Percentiles rank a stretch among this genome's conserved stretches.
Evolutionary conservation across 2,797 vertebrate genomes (phyloP).

Genomic region (Halcyon badia): DNA sequence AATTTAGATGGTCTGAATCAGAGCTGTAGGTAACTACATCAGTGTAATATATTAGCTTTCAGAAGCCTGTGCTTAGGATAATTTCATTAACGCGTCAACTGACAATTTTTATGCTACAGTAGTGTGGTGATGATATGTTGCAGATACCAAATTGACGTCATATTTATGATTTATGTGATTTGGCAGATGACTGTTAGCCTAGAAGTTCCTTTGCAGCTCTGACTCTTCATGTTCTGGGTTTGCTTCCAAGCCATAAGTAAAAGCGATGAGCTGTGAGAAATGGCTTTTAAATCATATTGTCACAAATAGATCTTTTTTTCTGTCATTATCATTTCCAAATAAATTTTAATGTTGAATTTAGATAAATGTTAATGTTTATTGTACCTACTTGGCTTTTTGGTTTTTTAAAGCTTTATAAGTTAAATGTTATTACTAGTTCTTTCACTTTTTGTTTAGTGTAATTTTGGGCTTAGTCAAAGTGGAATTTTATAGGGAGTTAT

Average conservation of each 20-base stretch:
- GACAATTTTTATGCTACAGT: background rate
- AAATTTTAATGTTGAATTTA: background rate
- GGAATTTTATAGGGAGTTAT: background rate
- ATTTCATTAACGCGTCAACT: background rate
- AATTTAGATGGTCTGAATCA: constrained; percentile 24
- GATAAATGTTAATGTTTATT: background rate
- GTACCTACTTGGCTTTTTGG: background rate
- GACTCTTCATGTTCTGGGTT: background rate
- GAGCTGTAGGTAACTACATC: background rate
- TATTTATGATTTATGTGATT: background rate
- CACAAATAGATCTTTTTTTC: background rate
- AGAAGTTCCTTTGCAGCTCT: background rate
- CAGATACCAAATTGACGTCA: background rate
- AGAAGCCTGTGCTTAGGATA: background rate
- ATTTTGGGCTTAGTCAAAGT: background rate
- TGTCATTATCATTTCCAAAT: background rate
- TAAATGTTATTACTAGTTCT: background rate
- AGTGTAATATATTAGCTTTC: background rate
- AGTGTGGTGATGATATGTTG: background rate
- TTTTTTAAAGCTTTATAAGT: background rate
- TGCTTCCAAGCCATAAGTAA: constrained; percentile 9
- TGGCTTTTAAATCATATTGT: background rate
- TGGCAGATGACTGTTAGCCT: background rate
- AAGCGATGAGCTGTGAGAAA: background rate
- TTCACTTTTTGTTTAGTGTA: background rate